These are phyloP conservation scores for Osmerus eperlanus DNA, from an alignment of 2,113 vertebrate genomes.

Conservation along the genomic window DNA sequence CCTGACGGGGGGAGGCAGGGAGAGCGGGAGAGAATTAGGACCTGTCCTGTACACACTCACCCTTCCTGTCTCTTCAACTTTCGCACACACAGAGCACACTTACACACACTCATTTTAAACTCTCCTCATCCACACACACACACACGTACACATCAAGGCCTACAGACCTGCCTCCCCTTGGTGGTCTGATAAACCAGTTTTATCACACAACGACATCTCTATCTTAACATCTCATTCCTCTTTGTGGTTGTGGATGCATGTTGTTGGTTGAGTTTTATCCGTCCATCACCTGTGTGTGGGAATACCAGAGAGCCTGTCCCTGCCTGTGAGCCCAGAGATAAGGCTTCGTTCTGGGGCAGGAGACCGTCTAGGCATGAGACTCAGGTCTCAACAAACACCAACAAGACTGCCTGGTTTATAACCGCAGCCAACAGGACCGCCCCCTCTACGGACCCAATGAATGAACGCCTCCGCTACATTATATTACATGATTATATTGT, in stretches of 20 bases:
- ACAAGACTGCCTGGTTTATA: background rate
- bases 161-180: background rate
- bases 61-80: conserved; percentile 27
- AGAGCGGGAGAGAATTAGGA: conserved; percentile 57
- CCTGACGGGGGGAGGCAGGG: conserved; percentile 57
- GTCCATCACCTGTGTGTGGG: background rate
- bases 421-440: no score
- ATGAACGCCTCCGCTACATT: background rate
- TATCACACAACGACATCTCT: background rate
- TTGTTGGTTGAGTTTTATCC: conserved; percentile 4
- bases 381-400: background rate
- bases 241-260: background rate
- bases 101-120: background rate
- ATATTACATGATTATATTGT: no score
- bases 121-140: background rate
- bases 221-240: background rate
- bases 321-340: background rate
- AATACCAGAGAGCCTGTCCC: conserved; percentile 1
- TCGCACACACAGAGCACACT: background rate
- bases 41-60: conserved; percentile 57
- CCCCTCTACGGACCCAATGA: no score
- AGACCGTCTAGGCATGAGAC: background rate
- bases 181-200: background rate
- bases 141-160: background rate
- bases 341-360: background rate